Base-by-base conservation (phyloP, 2,888 invertebrate genomes). In the Xestoiulus laeticollis region DNA sequence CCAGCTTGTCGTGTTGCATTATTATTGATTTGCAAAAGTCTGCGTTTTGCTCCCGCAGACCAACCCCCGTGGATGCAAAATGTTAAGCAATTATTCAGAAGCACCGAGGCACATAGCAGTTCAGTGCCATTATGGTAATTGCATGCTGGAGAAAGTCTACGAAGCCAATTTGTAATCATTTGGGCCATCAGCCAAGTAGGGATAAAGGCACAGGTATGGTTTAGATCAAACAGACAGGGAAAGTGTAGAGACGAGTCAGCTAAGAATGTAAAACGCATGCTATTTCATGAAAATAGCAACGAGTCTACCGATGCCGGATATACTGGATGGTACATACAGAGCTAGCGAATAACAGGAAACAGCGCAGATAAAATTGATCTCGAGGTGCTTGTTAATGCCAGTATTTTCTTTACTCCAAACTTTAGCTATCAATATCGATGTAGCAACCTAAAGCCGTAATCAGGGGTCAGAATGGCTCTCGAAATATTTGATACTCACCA, bases 401-500 rank as follows among this genome's bases (percentile, higher is more conserved):
- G 2, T 4, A 22, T 22, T 78, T 78, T 78, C 68, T 26, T 8
- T 78, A 30, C 78, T 30, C 2, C 30, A 30, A 30, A 30, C 30
- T 30, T 16, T 12, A 78, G 78, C 78, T 30, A 30, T 30, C 30
- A 30, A 30, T 8, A 78, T 30, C 30, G 78, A 78, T 78, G 78
- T 78, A 78, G 78, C 4, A 78, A 14, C 78, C 10, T 78, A 3
- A 30, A 1, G 30, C 4, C 30, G 14, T 30, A 78, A 78, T 10
- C 78, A 78, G 78, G 78, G 26, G 33, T 16, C 53, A 53, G 33
- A 10, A 87, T 87, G 88, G 86, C 87, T 0, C 48, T 89, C 19
- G 44, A 88, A 14, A 86, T 89, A 38, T 89, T 96, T 92, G 97
- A 97, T 92, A 94, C 94, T 90, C 96, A 96, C 92, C 96, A 97